These are phyloP conservation scores for Dascillus cervinus DNA, from an alignment of 2,888 invertebrate genomes.

Conservation along the genomic window DNA sequence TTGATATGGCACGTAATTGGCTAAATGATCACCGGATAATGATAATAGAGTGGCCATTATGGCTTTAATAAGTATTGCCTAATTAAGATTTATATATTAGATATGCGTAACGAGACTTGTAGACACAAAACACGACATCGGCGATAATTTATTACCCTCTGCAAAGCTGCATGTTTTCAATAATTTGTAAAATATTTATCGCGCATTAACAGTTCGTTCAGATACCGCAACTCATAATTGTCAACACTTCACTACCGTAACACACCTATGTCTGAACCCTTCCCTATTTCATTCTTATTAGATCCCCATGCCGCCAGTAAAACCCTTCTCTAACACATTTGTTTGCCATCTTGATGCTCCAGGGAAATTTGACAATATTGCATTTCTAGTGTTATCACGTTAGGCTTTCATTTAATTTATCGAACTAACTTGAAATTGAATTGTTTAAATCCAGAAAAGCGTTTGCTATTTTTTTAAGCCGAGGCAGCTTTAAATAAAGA, in stretches of 20 bases:
- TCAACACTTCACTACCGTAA: conserved; percentile 12
- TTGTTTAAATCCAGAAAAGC: no score
- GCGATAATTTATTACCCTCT: conserved; percentile 19
- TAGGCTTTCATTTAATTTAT: conserved; percentile 25
- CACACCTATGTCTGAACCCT: conserved; percentile 10
- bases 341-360: conserved; percentile 25
- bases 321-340: conserved; percentile 21
- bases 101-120: conserved; percentile 27
- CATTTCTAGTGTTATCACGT: conserved; percentile 25
- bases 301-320: conserved; percentile 15
- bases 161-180: no score
- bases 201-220: no score
- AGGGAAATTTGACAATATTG: conserved; percentile 24
- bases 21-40: conserved; percentile 32
- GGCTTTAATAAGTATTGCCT: conserved; percentile 32
- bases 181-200: no score
- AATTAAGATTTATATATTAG: conserved; percentile 38
- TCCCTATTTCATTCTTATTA: conserved; percentile 19
- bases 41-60: conserved; percentile 36
- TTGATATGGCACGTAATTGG: conserved; percentile 32
- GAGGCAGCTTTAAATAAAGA: no score
- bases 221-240: no score
- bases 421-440: not conserved
- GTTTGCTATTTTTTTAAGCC: no score
- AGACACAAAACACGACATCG: conserved; percentile 17